Percentiles rank a stretch among this genome's conserved stretches.
Conservation (phyloP, 1,140 invertebrate genomes). For the Bombus ignitus region DNA sequence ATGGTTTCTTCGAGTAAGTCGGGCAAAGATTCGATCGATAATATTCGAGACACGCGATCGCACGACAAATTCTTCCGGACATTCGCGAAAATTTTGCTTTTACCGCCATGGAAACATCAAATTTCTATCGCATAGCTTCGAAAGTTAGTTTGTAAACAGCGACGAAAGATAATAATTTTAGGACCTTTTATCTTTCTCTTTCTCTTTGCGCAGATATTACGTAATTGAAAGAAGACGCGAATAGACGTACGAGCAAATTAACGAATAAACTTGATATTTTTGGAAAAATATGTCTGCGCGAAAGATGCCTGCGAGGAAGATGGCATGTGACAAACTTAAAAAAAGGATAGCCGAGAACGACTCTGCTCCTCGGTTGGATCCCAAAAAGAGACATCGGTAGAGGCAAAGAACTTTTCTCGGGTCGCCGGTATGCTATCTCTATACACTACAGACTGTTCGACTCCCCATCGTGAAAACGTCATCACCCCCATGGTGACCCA, state of each 20-base stretch:
- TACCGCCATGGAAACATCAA: too few relatives aligned
- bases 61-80: too few relatives aligned
- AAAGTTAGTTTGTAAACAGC: too few relatives aligned
- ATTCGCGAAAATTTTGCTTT: too few relatives aligned
- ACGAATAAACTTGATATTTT: background rate
- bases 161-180: too few relatives aligned
- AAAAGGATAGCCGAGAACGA: constrained; percentile 32
- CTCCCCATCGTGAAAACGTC: constrained; percentile 77
- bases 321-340: constrained; percentile 59
- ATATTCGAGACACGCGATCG: too few relatives aligned
- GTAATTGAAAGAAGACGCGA: too few relatives aligned
- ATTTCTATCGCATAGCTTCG: too few relatives aligned
- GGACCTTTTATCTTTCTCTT: rapidly evolving
- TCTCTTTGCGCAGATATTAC: too few relatives aligned
- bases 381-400: constrained; percentile 20
- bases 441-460: constrained; percentile 63
- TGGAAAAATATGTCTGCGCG: background rate
- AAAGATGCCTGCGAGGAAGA: constrained; percentile 8
- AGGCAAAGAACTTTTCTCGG: constrained; percentile 63
- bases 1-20: too few relatives aligned
- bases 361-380: constrained; percentile 19
- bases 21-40: too few relatives aligned
- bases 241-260: too few relatives aligned
- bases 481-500: constrained; percentile 77
- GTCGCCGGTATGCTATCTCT: constrained; percentile 74